Conservation (phyloP, 1,140 invertebrate species). For the Drosophila pectinifera region DNA sequence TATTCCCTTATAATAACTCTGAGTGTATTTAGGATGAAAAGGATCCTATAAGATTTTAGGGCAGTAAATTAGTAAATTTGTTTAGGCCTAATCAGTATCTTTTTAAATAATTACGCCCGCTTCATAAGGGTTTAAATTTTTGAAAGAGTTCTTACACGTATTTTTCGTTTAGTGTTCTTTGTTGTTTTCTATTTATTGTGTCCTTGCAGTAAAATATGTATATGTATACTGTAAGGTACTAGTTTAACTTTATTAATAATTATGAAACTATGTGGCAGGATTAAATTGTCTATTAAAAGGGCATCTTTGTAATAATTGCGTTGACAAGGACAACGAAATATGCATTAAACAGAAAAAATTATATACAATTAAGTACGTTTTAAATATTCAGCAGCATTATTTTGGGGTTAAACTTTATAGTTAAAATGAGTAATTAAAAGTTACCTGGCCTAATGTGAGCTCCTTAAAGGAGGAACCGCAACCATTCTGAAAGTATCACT, state of each 20-base stretch:
- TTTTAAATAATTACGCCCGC: neutral
- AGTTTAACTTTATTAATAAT: neutral
- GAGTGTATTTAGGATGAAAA: neutral
- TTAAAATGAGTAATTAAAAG: neutral
- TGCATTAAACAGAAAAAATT: neutral
- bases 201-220: no score
- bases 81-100: neutral
- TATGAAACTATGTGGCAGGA: neutral
- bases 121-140: neutral
- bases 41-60: neutral
- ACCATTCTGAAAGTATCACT: neutral
- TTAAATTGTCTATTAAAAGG: neutral
- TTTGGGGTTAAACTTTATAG: no score
- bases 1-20: neutral
- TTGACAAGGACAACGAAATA: neutral
- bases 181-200: neutral
- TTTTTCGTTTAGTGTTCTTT: neutral
- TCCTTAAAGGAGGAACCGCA: neutral
- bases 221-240: neutral
- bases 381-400: neutral
- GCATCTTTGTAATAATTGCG: neutral
- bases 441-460: neutral
- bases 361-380: no score
- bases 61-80: neutral
- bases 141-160: neutral